Conservation (phyloP, 2,113 vertebrate genomes). For the Phalacrocorax pelagicus region DNA sequence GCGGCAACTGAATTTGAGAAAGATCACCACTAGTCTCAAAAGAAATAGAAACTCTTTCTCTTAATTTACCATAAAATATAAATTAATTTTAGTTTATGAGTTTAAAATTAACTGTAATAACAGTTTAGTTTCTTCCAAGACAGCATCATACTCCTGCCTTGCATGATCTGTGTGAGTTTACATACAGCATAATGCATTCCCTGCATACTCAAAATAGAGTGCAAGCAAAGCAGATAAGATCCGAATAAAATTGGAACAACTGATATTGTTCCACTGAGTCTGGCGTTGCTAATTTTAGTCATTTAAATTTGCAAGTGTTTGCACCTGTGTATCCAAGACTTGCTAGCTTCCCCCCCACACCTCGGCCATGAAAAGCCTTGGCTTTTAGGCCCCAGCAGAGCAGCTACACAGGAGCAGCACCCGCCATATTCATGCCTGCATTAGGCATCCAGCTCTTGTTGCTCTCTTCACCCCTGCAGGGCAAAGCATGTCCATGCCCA, state of each 20-base stretch:
- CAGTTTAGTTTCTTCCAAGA: constrained; percentile 16
- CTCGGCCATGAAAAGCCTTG: background rate
- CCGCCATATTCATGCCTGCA: background rate
- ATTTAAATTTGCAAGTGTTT: background rate
- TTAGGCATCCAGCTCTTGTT: background rate
- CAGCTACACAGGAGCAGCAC: background rate
- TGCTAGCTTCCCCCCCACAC: rapidly evolving
- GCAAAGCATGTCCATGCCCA: background rate
- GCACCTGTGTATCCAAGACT: background rate
- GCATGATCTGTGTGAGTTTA: background rate
- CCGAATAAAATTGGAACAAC: background rate
- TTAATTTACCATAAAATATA: constrained; percentile 20
- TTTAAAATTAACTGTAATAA: constrained; percentile 29
- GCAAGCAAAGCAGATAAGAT: background rate
- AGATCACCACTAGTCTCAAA: constrained; percentile 4
- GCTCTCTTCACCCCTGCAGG: background rate
- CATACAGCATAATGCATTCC: background rate
- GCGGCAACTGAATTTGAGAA: background rate
- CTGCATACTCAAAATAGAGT: background rate
- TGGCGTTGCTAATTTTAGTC: background rate
- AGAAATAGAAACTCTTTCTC: background rate
- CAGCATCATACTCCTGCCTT: background rate
- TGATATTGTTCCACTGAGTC: background rate
- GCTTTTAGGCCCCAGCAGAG: background rate
- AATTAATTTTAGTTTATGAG: background rate